phyloP scores from a whole-genome alignment of 2,888 invertebrate species.

The Agrochola lychnidis region DNA sequence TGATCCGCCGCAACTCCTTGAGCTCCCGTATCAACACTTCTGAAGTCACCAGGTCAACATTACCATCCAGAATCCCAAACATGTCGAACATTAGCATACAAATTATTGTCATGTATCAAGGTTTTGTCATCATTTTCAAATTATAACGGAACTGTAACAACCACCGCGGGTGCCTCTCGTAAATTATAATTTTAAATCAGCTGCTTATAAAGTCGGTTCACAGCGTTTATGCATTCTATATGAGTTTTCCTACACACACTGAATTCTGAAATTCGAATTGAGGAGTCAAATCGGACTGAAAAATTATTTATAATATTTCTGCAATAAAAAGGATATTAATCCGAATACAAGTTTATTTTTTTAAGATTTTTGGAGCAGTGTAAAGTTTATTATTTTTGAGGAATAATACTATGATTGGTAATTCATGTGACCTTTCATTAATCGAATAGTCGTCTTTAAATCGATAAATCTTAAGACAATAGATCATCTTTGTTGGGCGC shows the following conservation, averaged over 20 bases:
- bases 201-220: conserved; percentile 76
- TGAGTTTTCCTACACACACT: conserved; percentile 73
- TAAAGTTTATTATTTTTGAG: neutral
- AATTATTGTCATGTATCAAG: conserved; percentile 65
- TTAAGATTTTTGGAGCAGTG: neutral
- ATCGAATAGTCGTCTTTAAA: neutral
- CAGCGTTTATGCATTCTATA: conserved; percentile 76
- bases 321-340: conserved; percentile 20
- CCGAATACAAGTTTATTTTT: neutral
- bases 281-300: conserved; percentile 62
- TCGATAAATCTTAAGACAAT: neutral
- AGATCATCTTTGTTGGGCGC: conserved; percentile 12
- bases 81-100: conserved; percentile 61
- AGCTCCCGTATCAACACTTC: conserved; percentile 32
- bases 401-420: neutral
- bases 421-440: neutral
- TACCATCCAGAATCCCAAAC: conserved; percentile 51
- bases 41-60: conserved; percentile 55
- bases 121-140: conserved; percentile 65
- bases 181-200: conserved; percentile 84
- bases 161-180: conserved; percentile 65
- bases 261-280: conserved; percentile 67
- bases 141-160: conserved; percentile 65
- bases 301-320: conserved; percentile 40
- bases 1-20: conserved; percentile 10